phyloP scores from a whole-genome alignment of 2,888 invertebrate genomes.

The Ormyrus nitidulus region DNA sequence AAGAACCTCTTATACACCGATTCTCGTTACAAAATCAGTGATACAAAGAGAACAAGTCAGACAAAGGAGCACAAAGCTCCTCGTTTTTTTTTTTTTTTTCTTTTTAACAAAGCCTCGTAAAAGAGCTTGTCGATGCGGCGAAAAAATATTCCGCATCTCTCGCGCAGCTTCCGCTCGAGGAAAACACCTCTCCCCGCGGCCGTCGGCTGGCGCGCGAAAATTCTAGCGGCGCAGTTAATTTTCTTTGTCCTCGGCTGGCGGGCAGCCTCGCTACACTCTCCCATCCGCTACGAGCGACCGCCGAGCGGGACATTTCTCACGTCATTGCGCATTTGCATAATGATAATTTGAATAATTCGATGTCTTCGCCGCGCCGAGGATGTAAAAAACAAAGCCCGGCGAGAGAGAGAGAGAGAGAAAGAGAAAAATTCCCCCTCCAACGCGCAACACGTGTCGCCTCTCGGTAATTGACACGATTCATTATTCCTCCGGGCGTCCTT shows the following conservation, averaged over 20 bases:
- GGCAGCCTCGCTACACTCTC: background rate
- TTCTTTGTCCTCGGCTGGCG: constrained; percentile 25
- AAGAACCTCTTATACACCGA: no score
- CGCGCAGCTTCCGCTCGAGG: no score
- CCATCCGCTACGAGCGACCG: constrained; percentile 3
- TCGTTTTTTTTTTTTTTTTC: no score
- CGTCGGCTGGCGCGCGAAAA: no score
- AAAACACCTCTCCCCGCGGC: no score
- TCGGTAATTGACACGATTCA: constrained; percentile 12
- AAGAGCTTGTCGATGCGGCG: no score
- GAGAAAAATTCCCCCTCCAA: background rate
- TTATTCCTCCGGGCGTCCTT: background rate
- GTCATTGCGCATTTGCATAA: constrained; percentile 37
- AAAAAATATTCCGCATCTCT: no score
- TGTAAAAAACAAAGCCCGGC: no score
- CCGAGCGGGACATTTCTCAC: constrained; percentile 10
- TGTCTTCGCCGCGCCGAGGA: background rate
- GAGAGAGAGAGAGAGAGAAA: background rate
- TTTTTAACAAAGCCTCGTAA: no score
- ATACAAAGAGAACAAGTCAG: background rate
- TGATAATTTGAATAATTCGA: constrained; percentile 39
- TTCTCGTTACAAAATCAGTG: background rate
- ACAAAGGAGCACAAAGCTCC: background rate
- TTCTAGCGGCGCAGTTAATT: constrained; percentile 15
- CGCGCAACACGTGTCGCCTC: constrained; percentile 14